A percentile compares a stretch with the other conserved stretches of the same genome.
Evolutionary conservation across 2,888 invertebrate genomes (phyloP).

Genomic region (Phalera bucephala): DNA sequence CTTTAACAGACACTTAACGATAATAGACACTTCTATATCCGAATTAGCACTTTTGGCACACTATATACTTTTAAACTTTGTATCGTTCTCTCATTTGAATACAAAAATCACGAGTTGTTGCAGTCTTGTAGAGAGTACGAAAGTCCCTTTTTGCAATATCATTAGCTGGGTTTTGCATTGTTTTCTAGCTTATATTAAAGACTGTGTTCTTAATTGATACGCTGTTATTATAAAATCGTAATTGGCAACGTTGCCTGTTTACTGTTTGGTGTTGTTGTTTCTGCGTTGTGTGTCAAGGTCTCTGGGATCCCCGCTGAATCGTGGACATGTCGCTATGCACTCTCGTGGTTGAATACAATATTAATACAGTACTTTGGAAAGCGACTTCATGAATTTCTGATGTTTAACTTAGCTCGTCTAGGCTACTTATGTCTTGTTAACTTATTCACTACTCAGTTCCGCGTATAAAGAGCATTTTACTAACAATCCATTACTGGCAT

Average conservation of each 20-base stretch:
- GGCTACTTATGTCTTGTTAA: not conserved
- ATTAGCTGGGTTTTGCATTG: no score
- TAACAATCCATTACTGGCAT: constrained; percentile 6
- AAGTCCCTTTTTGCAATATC: no score
- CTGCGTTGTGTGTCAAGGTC: constrained; percentile 15
- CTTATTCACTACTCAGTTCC: not conserved
- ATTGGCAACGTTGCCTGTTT: constrained; percentile 1
- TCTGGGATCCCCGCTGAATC: constrained; percentile 10
- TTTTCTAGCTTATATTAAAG: no score
- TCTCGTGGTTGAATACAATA: not conserved
- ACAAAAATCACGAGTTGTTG: no score
- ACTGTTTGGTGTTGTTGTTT: constrained; percentile 2
- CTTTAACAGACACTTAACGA: no score
- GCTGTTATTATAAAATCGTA: no score
- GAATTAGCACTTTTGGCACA: no score
- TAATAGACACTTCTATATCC: no score
- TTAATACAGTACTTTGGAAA: not conserved
- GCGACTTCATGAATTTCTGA: not conserved
- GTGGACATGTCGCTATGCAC: not conserved
- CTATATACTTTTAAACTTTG: no score
- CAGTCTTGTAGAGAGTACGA: no score
- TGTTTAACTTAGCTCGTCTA: not conserved
- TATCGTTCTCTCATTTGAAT: no score
- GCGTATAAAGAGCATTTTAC: not conserved
- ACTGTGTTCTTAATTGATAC: no score